Percentiles rank a stretch among this genome's conserved stretches.
Conservation (phyloP, 53 echinoderm and acorn worm genomes). For the Luidia sarsii region DNA sequence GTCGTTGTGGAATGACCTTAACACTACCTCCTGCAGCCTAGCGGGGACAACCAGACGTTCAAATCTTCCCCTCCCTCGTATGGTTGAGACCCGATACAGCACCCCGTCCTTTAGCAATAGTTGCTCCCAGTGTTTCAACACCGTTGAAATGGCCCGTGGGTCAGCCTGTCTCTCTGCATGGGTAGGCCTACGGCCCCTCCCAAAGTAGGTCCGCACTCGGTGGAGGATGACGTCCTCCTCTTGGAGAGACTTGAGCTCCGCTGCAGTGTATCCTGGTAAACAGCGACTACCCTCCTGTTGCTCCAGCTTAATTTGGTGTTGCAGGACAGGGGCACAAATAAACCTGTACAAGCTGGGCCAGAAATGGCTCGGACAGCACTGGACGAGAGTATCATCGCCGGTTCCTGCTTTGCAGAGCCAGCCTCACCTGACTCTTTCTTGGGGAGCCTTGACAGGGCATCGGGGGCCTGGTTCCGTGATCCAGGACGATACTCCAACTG, state of each 20-base stretch:
- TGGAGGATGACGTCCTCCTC: neutral
- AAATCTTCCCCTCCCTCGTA: neutral
- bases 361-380: neutral
- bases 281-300: slow-evolving; percentile 3
- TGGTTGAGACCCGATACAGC: neutral
- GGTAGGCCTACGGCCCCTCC: slow-evolving; percentile 14
- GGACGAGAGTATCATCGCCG: neutral
- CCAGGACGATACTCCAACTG: slow-evolving; percentile 29
- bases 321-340: neutral
- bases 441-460: slow-evolving; percentile 24
- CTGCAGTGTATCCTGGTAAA: slow-evolving; percentile 22
- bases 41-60: neutral
- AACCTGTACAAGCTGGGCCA: neutral
- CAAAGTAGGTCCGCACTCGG: neutral
- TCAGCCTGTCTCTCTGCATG: neutral
- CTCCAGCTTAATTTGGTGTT: neutral
- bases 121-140: slow-evolving; percentile 25
- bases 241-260: neutral
- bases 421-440: neutral
- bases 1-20: slow-evolving; percentile 23
- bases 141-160: neutral
- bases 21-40: neutral
- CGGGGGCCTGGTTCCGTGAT: slow-evolving; percentile 14
- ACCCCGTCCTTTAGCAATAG: slow-evolving; percentile 1
- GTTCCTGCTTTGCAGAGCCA: no score